phyloP scores from a whole-genome alignment of 2,113 vertebrate genomes.

The Callospermophilus lateralis region DNA sequence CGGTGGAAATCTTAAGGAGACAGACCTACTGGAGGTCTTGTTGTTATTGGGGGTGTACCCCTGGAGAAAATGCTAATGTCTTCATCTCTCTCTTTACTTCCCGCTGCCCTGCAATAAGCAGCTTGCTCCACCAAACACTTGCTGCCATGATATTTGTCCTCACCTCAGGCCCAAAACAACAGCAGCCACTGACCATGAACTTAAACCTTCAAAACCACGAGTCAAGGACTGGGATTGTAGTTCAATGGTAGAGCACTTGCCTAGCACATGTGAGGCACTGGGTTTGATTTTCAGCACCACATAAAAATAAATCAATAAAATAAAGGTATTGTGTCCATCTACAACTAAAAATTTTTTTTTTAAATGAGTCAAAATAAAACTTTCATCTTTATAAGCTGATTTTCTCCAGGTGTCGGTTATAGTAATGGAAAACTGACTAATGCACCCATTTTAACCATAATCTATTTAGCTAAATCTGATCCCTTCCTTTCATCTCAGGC shows the following conservation, averaged over 20 bases:
- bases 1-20: background rate
- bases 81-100: background rate
- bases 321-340: no score
- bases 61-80: no score
- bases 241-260: no score
- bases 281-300: no score
- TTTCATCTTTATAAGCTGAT: background rate
- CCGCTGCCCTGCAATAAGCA: background rate
- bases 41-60: no score
- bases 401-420: background rate
- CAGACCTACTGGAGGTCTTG: background rate
- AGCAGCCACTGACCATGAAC: rapidly evolving
- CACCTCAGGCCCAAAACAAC: no score
- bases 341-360: no score
- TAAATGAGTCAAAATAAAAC: background rate
- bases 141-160: background rate
- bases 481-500: background rate
- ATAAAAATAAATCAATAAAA: no score
- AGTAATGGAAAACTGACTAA: background rate
- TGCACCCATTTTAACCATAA: background rate
- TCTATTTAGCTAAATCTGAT: background rate
- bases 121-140: background rate
- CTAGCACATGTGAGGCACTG: no score
- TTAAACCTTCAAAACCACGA: background rate
- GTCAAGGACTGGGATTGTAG: no score